Percentiles rank a stretch among this genome's conserved stretches.
These are phyloP conservation scores for Eurytoma californica DNA, from an alignment of 2,888 invertebrate genomes.

Conservation along the genomic window DNA sequence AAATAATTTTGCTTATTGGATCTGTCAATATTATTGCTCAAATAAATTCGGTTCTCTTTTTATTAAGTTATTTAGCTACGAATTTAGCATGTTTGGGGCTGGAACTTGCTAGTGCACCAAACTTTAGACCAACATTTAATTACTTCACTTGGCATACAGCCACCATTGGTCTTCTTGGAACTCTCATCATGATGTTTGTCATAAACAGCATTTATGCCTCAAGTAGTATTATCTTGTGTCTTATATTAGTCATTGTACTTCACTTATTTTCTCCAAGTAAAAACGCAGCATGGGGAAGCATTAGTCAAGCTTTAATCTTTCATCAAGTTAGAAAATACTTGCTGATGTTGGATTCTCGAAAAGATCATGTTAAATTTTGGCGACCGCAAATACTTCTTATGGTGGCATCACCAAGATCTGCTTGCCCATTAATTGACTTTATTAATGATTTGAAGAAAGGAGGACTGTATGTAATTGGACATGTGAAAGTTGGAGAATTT, in stretches of 20 bases:
- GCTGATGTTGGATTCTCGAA: slow-evolving; percentile 94
- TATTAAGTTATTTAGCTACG: slow-evolving; percentile 96
- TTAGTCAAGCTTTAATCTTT: slow-evolving; percentile 99
- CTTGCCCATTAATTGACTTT: slow-evolving; percentile 95
- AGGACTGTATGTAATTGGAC: slow-evolving; percentile 91
- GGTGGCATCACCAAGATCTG: slow-evolving; percentile 92
- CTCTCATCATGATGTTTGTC: slow-evolving; percentile 94
- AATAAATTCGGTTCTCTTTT: slow-evolving; percentile 96
- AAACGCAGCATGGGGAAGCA: slow-evolving; percentile 94
- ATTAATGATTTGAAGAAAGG: slow-evolving; percentile 98
- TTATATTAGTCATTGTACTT: slow-evolving; percentile 89
- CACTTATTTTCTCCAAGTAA: slow-evolving; percentile 92
- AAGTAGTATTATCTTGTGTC: slow-evolving; percentile 89
- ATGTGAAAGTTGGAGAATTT: slow-evolving; percentile 83
- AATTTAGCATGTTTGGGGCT: slow-evolving; percentile 97
- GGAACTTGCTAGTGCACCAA: slow-evolving; percentile 97
- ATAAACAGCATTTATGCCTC: slow-evolving; percentile 94
- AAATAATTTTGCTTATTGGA: slow-evolving; percentile 92
- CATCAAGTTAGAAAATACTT: slow-evolving; percentile 97
- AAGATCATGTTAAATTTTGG: slow-evolving; percentile 99
- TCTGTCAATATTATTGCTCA: slow-evolving; percentile 97
- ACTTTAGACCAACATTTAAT: slow-evolving; percentile 97
- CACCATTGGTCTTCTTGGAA: slow-evolving; percentile 88
- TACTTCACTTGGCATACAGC: slow-evolving; percentile 97
- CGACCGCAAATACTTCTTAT: slow-evolving; percentile 96